Percentiles rank a stretch among this genome's conserved stretches.
Evolutionary conservation across 2,797 vertebrate species (phyloP).

Genomic region (Falco columbarius): DNA sequence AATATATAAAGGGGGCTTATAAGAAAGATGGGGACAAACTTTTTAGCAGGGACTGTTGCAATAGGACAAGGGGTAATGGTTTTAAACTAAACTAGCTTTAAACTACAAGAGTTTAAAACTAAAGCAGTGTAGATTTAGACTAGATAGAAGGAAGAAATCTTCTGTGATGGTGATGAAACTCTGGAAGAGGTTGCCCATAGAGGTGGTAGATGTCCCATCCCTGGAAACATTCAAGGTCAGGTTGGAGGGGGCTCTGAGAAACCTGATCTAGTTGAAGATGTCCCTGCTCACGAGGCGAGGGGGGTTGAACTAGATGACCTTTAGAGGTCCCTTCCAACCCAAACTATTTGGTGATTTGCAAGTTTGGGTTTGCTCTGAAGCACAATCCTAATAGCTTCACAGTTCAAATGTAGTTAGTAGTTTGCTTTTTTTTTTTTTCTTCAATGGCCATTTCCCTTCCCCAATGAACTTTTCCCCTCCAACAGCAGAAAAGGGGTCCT

Average conservation of each 20-base stretch:
- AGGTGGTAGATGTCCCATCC: background rate
- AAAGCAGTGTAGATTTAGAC: background rate
- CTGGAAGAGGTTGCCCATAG: background rate
- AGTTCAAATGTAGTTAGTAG: background rate
- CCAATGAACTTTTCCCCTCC: background rate
- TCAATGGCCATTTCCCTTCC: background rate
- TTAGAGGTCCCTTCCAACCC: background rate
- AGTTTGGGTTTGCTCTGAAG: background rate
- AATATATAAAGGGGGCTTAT: background rate
- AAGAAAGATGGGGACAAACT: background rate
- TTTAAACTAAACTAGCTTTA: background rate
- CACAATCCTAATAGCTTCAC: background rate
- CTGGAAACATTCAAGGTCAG: background rate
- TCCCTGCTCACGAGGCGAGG: background rate
- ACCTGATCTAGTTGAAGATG: background rate
- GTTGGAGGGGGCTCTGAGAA: background rate
- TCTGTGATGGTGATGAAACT: background rate
- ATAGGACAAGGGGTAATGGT: background rate
- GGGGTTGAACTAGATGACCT: background rate
- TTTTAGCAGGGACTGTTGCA: rapidly evolving
- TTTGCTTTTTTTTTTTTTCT: background rate
- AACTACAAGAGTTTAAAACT: background rate
- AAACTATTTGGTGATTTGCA: background rate
- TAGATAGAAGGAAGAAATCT: background rate
- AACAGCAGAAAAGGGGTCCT: background rate